Evolutionary conservation across 2,888 invertebrate genomes (phyloP).

Genomic region (Latheticus oryzae): DNA sequence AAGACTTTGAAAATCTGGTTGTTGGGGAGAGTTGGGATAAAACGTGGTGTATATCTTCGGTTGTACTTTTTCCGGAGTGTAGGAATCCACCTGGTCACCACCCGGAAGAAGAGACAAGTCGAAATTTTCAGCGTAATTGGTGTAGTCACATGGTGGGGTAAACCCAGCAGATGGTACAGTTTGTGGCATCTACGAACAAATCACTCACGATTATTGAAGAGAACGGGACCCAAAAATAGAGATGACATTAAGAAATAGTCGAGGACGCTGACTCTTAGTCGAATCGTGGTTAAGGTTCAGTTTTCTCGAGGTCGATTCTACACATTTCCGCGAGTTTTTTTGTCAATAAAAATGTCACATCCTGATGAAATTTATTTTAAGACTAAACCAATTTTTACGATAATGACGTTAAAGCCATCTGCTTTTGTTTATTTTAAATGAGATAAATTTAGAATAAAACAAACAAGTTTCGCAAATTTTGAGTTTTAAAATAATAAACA

Average conservation of each 20-base stretch:
- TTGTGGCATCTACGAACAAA: slow-evolving; percentile 81
- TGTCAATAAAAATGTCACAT: slow-evolving; percentile 27
- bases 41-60: slow-evolving; percentile 62
- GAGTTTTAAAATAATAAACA: slow-evolving; percentile 14
- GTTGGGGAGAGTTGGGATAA: slow-evolving; percentile 56
- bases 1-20: slow-evolving; percentile 59
- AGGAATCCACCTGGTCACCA: slow-evolving; percentile 69
- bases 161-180: slow-evolving; percentile 83
- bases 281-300: slow-evolving; percentile 22
- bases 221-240: slow-evolving; percentile 38
- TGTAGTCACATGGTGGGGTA: slow-evolving; percentile 78
- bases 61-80: slow-evolving; percentile 58
- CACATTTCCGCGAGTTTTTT: slow-evolving; percentile 34
- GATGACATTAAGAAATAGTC: slow-evolving; percentile 24
- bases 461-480: slow-evolving; percentile 23
- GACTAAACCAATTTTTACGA: slow-evolving; percentile 23
- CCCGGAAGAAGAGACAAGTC: slow-evolving; percentile 80
- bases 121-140: slow-evolving; percentile 73
- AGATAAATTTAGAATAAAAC: slow-evolving; percentile 41
- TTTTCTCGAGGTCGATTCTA: slow-evolving; percentile 31
- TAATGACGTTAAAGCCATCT: slow-evolving; percentile 42
- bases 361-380: slow-evolving; percentile 26
- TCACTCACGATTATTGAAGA: slow-evolving; percentile 16
- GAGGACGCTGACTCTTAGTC: slow-evolving; percentile 32
- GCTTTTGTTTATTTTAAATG: slow-evolving; percentile 43